Conservation (phyloP, 92 coral and sea anemone genomes). For the Scolanthus callimorphus region DNA sequence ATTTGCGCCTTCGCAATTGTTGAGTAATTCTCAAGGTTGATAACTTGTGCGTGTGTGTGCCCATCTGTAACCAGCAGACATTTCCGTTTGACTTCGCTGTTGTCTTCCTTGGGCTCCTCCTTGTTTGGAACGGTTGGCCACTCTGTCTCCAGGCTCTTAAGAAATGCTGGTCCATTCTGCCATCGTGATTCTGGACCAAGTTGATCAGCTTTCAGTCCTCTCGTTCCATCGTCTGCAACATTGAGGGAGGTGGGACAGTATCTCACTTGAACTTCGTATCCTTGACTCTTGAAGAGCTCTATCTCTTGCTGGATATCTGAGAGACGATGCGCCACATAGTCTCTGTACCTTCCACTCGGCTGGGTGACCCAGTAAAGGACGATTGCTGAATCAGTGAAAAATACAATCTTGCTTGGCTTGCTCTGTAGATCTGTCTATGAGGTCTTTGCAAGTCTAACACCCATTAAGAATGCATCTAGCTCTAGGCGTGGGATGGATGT, state of each 20-base stretch:
- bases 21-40: slow-evolving; percentile 12
- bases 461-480: slow-evolving; percentile 5
- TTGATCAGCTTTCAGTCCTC: slow-evolving; percentile 16
- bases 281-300: background rate
- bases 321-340: slow-evolving; percentile 32
- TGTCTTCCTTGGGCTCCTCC: slow-evolving; percentile 5
- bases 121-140: slow-evolving; percentile 11
- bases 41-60: background rate
- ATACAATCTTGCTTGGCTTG: background rate
- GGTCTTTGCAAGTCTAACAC: background rate
- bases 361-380: slow-evolving; percentile 23
- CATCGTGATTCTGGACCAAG: slow-evolving; percentile 25
- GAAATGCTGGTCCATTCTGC: slow-evolving; percentile 53
- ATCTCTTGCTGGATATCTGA: slow-evolving; percentile 12
- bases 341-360: slow-evolving; percentile 24
- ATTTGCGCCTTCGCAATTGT: slow-evolving; percentile 8
- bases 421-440: background rate
- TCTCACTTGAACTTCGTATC: background rate
- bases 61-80: background rate
- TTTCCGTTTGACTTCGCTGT: background rate
- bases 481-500: slow-evolving; percentile 5
- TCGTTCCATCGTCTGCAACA: slow-evolving; percentile 37
- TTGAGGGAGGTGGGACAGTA: slow-evolving; percentile 22
- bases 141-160: background rate
- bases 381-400: slow-evolving; percentile 10